Base-by-base conservation (phyloP, 35 echinoderm and acorn worm genomes). In the Patiria miniata region DNA sequence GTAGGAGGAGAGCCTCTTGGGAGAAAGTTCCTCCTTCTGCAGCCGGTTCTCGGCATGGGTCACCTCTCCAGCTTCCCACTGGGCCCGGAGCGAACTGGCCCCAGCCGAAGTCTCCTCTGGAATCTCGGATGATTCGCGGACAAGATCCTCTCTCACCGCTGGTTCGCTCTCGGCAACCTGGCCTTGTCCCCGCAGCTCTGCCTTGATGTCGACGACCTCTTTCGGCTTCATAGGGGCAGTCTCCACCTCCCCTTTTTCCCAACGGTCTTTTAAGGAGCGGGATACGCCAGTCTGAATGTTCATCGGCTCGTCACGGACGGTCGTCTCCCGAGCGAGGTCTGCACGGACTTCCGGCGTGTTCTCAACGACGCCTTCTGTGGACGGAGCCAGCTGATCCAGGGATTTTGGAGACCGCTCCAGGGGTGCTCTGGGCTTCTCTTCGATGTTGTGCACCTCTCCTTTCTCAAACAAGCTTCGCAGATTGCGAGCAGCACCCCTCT, bases 241-340 rank as follows among this genome's bases (percentile, higher is more conserved):
- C 23, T 98, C 92, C 19, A 98, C 96, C 60, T 94, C 89, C 21
- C 96, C 96, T 29, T 88, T 86, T 86, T 99, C 96, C 93, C 93
- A 99, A 29, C 68, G 81, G 32, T 88, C 65, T n/a, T 88, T 90
- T 8, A 99, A 79, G 7, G 89, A 97, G 53, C 91, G 59, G 10
- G 95, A 87, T 3, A 84, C 82, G n/a, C 79, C 91, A 5, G 84
- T 84, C 14, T 69, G 22, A 60, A 84, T 51, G 22, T 78, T 87
- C 17, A 87, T 56, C 7, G 82, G 87, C 14, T 95, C 93, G 26
- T 95, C 89, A 40, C 87, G n/a, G 34, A 65, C 39, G 4, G 26
- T 51, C 8, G 88, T 60, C 8, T 88, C 86, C 40, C 87, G 85
- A 0, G 92, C 54, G 8, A 99, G 87, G 77, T 99, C 90, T 23